Evolutionary conservation across 2,797 vertebrate genomes (phyloP), one percentile per base, ranked within the genome.

Genomic region (Manis crassicaudata): DNA sequence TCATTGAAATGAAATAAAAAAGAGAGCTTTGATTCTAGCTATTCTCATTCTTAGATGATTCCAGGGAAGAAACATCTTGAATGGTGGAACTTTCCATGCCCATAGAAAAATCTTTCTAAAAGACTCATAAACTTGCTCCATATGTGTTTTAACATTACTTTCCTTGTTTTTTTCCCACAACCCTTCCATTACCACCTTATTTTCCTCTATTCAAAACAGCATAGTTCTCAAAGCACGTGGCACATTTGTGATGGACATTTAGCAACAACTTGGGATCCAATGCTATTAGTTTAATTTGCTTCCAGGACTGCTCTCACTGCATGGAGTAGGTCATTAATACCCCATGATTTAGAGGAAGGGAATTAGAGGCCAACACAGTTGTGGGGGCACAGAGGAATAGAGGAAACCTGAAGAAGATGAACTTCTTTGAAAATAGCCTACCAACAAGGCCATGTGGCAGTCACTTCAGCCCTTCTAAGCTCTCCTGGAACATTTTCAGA

Each of bases 401-500:
- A 76, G 85, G 76, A 90, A 86, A 90, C 21, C 60, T 29, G 72
- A 60, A 50, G 90, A 65, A 95, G 81, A 90, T 85, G 81, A 86
- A 54, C 25, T 86, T 84, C 76, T 82, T 84, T 89, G 92, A 84
- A 95, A 95, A 76, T 9, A 90, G 58, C 72, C 76, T 90, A 46
- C 85, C 81, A 67, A 46, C 27, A 40, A 75, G 83, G 75, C 86
- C 68, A 94, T 56, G 91, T 79, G 95, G 96, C 91, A 95, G 50
- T 80, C 84, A 80, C 94, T 50, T 80, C 37, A 94, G 80, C 27
- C 77, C 88, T 77, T 79, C 90, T 82, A 62, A 90, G 65, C 85
- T 87, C 52, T 94, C 80, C 75, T 96, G 94, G 97, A 97, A 94
- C 80, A 54, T 46, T 62, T 88, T 96, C 93, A 95, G 96, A 88